These are phyloP conservation scores for Drosophila merina DNA, from an alignment of 2,888 invertebrate genomes.

Conservation along the genomic window DNA sequence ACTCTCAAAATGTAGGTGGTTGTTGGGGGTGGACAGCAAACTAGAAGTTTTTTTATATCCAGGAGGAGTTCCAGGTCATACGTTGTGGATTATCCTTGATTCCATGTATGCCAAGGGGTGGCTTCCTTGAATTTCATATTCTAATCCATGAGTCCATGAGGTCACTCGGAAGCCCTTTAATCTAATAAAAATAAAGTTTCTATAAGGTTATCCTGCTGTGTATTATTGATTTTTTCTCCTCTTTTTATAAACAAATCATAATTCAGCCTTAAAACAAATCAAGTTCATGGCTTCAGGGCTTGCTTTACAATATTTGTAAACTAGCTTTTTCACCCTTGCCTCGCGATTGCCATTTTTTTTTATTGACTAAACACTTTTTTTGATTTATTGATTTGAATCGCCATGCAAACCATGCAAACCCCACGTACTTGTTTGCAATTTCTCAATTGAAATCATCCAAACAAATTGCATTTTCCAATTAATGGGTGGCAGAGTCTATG, in stretches of 20 bases:
- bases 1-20: conserved; percentile 9
- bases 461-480: conserved; percentile 57
- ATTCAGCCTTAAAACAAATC: not conserved
- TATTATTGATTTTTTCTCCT: not conserved
- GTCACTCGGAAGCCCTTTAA: conserved; percentile 1
- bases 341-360: conserved; percentile 7
- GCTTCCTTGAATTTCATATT: not conserved
- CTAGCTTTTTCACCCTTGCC: too few species aligned
- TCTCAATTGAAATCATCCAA: conserved; percentile 51
- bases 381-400: conserved; percentile 61
- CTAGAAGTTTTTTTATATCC: conserved; percentile 3
- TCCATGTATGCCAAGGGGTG: not conserved
- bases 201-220: too few species aligned
- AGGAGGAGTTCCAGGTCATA: too few species aligned
- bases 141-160: conserved; percentile 7
- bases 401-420: conserved; percentile 20
- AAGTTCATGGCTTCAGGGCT: conserved; percentile 1
- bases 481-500: conserved; percentile 35
- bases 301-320: not conserved
- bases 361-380: conserved; percentile 67
- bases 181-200: not conserved
- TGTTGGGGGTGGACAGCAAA: not conserved
- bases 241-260: not conserved
- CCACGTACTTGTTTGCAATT: conserved; percentile 8
- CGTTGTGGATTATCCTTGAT: conserved; percentile 17